Percentiles rank a stretch among this genome's conserved stretches.
Conservation (phyloP, 2,797 vertebrate species). For the Nothura maculosa region DNA sequence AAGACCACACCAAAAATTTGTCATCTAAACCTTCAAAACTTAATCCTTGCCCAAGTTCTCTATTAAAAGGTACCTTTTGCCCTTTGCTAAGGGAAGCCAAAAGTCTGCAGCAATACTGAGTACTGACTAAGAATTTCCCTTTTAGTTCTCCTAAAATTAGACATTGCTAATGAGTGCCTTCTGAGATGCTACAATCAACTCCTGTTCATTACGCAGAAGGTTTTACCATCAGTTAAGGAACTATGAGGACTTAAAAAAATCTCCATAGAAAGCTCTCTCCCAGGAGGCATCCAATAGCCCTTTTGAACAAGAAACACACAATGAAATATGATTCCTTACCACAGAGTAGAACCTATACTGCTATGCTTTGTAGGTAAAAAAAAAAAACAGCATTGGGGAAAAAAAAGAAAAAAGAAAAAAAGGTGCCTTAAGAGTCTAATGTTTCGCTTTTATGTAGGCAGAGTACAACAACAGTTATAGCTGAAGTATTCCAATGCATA, state of each 20-base stretch:
- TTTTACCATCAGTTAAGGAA: background rate
- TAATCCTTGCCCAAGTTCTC: background rate
- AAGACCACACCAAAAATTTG: background rate
- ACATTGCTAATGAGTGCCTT: background rate
- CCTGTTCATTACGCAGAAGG: background rate
- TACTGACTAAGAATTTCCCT: background rate
- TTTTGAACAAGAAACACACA: background rate
- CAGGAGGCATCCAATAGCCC: background rate
- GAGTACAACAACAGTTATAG: background rate
- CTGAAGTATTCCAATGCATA: background rate
- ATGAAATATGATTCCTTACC: background rate
- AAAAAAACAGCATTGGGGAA: background rate
- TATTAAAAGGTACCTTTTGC: background rate
- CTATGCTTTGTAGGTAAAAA: background rate
- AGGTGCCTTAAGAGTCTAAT: background rate
- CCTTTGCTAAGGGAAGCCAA: constrained; percentile 1
- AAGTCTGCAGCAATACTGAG: background rate
- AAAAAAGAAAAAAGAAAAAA: no score
- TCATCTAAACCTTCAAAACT: background rate
- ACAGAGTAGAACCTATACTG: background rate
- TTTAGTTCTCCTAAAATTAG: background rate
- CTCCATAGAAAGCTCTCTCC: background rate
- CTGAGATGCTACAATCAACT: background rate
- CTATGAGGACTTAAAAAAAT: background rate
- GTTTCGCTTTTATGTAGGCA: background rate